phyloP scores from a whole-genome alignment of 2,113 vertebrate genomes.

The Plestiodon gilberti region DNA sequence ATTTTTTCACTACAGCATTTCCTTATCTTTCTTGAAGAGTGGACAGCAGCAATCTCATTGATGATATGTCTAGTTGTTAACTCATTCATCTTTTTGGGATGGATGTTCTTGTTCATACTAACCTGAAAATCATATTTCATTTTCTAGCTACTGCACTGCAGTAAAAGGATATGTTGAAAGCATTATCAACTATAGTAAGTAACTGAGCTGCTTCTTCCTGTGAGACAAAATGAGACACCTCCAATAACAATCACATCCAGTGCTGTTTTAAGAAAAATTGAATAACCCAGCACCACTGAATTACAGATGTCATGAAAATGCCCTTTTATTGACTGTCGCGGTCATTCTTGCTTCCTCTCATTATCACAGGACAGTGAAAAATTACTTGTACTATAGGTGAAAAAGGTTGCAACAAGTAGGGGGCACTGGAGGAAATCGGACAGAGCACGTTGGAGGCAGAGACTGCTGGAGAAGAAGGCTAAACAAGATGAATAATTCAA shows the following conservation, averaged over 20 bases:
- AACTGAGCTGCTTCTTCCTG: neutral
- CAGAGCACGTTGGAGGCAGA: neutral
- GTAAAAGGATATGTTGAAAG: neutral
- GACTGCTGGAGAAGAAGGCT: neutral
- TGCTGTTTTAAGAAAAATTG: neutral
- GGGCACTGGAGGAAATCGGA: neutral
- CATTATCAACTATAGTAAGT: neutral
- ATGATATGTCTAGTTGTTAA: neutral
- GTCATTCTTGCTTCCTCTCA: neutral
- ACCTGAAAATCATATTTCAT: neutral
- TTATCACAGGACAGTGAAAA: neutral
- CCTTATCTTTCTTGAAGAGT: neutral
- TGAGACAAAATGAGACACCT: neutral
- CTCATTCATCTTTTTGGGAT: neutral
- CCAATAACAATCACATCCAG: too few relatives aligned
- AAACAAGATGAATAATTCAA: neutral
- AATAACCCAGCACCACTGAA: neutral
- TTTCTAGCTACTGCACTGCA: neutral
- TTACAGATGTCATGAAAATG: neutral
- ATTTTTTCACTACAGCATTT: neutral
- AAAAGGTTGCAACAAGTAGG: neutral
- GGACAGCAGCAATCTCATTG: neutral
- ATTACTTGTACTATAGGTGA: neutral
- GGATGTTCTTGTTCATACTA: neutral
- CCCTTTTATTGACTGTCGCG: neutral